Percentiles rank a stretch among this genome's conserved stretches.
These are phyloP conservation scores for Selene dorsalis DNA, from an alignment of 2,797 vertebrate species.

Conservation along the genomic window DNA sequence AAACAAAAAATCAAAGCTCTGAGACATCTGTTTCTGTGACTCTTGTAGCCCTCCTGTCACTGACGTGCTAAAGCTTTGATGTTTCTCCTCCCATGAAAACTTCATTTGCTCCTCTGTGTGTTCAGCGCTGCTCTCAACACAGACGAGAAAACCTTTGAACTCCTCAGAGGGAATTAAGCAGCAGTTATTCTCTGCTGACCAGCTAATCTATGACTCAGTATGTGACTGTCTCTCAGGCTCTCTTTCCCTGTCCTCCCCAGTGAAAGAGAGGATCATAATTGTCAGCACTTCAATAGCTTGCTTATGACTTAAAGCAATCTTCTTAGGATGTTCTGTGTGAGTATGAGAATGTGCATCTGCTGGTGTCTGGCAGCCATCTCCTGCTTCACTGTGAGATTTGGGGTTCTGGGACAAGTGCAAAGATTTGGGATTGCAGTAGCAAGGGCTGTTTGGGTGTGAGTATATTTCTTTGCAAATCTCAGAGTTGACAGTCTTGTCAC, in stretches of 20 bases:
- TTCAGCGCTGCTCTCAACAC: constrained; percentile 24
- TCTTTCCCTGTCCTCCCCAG: constrained; percentile 40
- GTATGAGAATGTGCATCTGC: constrained; percentile 46
- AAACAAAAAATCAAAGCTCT: constrained; percentile 21
- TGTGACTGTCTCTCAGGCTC: constrained; percentile 57
- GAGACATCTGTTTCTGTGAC: constrained; percentile 26
- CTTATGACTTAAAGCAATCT: constrained; percentile 64
- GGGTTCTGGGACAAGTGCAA: constrained; percentile 48
- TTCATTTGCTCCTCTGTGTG: constrained; percentile 29
- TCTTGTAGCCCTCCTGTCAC: constrained; percentile 23
- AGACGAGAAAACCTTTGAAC: constrained; percentile 53
- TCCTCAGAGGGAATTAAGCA: constrained; percentile 63
- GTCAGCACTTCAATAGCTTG: constrained; percentile 67
- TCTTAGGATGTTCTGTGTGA: constrained; percentile 49
- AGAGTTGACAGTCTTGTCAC: constrained; percentile 75
- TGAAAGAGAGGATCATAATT: constrained; percentile 70
- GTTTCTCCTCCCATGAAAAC: constrained; percentile 31
- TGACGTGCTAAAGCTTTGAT: constrained; percentile 30
- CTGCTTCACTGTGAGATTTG: constrained; percentile 38
- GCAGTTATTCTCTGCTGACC: constrained; percentile 65
- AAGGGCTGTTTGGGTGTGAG: constrained; percentile 30
- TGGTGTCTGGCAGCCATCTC: constrained; percentile 55
- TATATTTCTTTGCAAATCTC: constrained; percentile 54
- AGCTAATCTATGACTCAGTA: constrained; percentile 68
- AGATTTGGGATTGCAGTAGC: constrained; percentile 37